Evolutionary conservation across 2,113 vertebrate genomes (phyloP).

Genomic region (Triplophysa dalaica): DNA sequence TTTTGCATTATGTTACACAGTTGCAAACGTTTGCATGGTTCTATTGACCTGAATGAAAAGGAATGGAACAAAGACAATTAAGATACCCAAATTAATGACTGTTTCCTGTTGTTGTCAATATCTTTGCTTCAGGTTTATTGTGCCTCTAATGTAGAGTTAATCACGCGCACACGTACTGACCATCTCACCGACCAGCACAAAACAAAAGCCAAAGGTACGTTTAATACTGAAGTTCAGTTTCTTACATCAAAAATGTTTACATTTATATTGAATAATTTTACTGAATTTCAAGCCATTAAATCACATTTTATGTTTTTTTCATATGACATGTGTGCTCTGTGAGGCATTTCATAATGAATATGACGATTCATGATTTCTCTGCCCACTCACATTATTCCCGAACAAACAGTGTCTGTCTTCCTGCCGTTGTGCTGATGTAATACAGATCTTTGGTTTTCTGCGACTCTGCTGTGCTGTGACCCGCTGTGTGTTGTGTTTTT

Average conservation of each 20-base stretch:
- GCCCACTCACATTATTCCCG: constrained; percentile 14
- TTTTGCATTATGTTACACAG: background rate
- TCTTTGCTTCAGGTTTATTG: constrained; percentile 83
- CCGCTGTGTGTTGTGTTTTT: constrained; percentile 33
- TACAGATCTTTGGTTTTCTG: constrained; percentile 12
- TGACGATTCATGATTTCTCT: constrained; percentile 9
- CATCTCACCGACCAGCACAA: constrained; percentile 96
- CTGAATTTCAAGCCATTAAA: background rate
- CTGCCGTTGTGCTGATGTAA: constrained; percentile 6
- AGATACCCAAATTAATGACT: background rate
- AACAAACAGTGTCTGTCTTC: background rate
- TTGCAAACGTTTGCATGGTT: background rate
- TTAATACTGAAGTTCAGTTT: background rate
- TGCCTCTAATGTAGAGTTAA: constrained; percentile 95
- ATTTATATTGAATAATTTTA: background rate
- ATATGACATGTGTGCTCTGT: background rate
- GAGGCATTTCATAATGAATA: background rate
- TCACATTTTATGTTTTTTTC: background rate
- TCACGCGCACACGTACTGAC: constrained; percentile 93
- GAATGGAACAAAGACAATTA: background rate
- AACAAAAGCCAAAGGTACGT: constrained; percentile 88
- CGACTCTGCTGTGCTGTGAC: background rate
- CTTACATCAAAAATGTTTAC: background rate
- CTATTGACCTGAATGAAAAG: constrained; percentile 10
- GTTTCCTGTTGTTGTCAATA: background rate